phyloP scores from a whole-genome alignment of 1,140 invertebrate species.

The Charaxes varanes region DNA sequence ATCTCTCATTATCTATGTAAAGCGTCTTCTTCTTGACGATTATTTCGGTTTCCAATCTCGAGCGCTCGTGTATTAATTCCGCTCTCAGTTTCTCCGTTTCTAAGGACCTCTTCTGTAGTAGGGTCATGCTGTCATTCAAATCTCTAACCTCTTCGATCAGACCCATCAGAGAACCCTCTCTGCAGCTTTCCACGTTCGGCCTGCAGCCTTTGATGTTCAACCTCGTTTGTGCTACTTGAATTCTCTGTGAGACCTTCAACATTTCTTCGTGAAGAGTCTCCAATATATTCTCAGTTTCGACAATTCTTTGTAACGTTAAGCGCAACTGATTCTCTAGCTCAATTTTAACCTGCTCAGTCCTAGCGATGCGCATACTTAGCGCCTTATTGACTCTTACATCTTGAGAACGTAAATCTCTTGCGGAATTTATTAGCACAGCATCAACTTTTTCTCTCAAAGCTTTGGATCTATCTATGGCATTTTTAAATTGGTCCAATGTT shows the following conservation, averaged over 20 bases:
- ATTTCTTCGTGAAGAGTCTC: slow-evolving; percentile 78
- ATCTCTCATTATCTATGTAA: slow-evolving; percentile 79
- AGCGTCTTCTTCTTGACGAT: slow-evolving; percentile 81
- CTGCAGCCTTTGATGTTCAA: slow-evolving; percentile 79
- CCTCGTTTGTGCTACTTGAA: slow-evolving; percentile 85
- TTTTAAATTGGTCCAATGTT: slow-evolving; percentile 75
- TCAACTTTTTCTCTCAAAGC: slow-evolving; percentile 77
- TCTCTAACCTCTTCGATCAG: slow-evolving; percentile 81
- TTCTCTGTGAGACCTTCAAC: slow-evolving; percentile 77
- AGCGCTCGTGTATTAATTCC: slow-evolving; percentile 75
- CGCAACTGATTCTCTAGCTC: slow-evolving; percentile 79
- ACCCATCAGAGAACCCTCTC: slow-evolving; percentile 78
- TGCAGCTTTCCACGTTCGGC: slow-evolving; percentile 81
- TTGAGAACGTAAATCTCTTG: slow-evolving; percentile 81
- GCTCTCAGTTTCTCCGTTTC: slow-evolving; percentile 77
- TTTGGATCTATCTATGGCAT: slow-evolving; percentile 72
- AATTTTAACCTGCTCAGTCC: slow-evolving; percentile 77
- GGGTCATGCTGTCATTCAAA: slow-evolving; percentile 77
- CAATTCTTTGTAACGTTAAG: slow-evolving; percentile 72
- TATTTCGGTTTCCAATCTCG: slow-evolving; percentile 80
- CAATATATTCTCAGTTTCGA: slow-evolving; percentile 80
- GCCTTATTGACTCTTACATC: slow-evolving; percentile 81
- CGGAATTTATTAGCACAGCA: slow-evolving; percentile 76
- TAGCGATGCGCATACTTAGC: slow-evolving; percentile 76
- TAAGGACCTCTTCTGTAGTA: slow-evolving; percentile 75